These are phyloP conservation scores for Mystacides longicornis DNA, from an alignment of 2,888 invertebrate species.

Conservation along the genomic window DNA sequence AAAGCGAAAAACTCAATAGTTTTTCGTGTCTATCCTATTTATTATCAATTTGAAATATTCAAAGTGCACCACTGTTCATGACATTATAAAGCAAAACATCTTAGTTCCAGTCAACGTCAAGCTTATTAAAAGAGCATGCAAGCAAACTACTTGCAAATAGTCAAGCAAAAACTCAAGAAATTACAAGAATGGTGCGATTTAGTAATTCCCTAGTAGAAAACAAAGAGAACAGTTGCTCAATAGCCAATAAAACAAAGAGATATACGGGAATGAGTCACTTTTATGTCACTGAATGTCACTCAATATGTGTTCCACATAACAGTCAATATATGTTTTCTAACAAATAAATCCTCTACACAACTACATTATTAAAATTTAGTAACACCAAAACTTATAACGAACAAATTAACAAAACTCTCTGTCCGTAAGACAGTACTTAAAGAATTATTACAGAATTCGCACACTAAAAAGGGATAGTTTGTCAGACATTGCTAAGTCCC, in stretches of 20 bases:
- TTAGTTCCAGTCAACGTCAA: not conserved
- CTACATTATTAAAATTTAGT: too few species aligned
- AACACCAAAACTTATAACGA: too few species aligned
- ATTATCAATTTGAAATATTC: too few species aligned
- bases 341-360: too few species aligned
- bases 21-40: slow-evolving; percentile 6
- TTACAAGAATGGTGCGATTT: not conserved
- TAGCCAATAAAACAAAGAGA: not conserved
- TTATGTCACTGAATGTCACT: not conserved
- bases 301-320: not conserved
- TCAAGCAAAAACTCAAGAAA: not conserved
- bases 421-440: too few species aligned
- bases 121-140: not conserved
- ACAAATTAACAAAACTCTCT: too few species aligned
- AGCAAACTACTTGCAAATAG: not conserved
- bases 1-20: slow-evolving; percentile 14
- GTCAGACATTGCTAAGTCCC: too few species aligned
- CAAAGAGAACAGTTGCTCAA: not conserved
- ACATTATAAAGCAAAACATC: not conserved
- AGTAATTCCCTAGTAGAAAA: not conserved
- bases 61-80: not conserved
- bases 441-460: too few species aligned
- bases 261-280: not conserved
- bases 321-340: too few species aligned
- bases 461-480: too few species aligned